phyloP scores from a whole-genome alignment of 2,113 vertebrate species.

The Acanthisitta chloris region DNA sequence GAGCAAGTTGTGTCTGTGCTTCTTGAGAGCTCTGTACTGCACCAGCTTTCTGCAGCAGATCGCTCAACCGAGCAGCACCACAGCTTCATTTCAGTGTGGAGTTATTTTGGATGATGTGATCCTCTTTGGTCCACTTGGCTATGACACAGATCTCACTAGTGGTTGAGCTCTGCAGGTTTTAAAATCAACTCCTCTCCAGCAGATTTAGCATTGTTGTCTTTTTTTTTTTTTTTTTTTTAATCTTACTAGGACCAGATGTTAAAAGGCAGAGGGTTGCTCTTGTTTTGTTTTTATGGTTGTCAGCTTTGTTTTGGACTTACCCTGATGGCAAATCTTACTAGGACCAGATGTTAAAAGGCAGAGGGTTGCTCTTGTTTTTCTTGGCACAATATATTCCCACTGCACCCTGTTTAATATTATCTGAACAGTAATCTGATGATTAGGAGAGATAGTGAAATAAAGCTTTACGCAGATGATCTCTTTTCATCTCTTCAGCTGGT shows the following conservation, averaged over 20 bases:
- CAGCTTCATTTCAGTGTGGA: not conserved
- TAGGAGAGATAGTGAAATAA: slow-evolving; percentile 33
- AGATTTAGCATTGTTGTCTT: not conserved
- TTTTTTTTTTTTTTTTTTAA: not conserved
- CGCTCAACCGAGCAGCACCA: not conserved
- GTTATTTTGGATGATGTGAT: not conserved
- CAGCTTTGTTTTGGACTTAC: slow-evolving; percentile 37
- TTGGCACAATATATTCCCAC: slow-evolving; percentile 37
- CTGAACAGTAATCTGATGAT: slow-evolving; percentile 56
- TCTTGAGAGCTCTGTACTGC: not conserved
- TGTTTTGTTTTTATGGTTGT: slow-evolving; percentile 48
- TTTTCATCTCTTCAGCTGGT: slow-evolving; percentile 59
- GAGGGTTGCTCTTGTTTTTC: slow-evolving; percentile 51
- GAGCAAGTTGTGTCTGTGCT: not conserved
- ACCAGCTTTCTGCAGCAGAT: not conserved
- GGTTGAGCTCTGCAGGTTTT: not conserved
- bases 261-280: slow-evolving; percentile 23
- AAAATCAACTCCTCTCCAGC: not conserved
- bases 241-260: slow-evolving; percentile 45
- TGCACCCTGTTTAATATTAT: slow-evolving; percentile 55
- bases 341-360: slow-evolving; percentile 46
- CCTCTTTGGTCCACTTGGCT: not conserved
- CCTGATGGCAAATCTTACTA: slow-evolving; percentile 2
- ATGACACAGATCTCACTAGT: not conserved
- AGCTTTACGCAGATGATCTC: slow-evolving; percentile 51